Conservation (phyloP, 2,113 vertebrate species). For the Aix galericulata region DNA sequence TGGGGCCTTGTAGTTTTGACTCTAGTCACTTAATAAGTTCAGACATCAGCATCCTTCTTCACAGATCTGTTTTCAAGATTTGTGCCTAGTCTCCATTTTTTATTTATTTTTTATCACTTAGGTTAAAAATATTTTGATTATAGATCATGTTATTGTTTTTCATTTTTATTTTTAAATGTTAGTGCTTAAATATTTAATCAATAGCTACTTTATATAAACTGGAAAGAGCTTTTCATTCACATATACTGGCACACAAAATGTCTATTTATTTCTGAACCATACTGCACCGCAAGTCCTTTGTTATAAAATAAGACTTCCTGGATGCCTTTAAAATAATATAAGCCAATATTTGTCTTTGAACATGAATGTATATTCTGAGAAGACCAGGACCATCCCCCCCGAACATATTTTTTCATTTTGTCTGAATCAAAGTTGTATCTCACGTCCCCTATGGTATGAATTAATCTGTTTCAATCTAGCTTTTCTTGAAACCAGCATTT, state of each 20-base stretch:
- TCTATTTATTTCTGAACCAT: background rate
- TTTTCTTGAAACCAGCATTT: background rate
- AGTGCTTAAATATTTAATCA: conserved; percentile 15
- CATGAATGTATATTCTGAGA: background rate
- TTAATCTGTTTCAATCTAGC: background rate
- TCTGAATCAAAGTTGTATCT: background rate
- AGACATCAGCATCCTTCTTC: background rate
- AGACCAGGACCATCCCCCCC: background rate
- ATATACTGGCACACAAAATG: background rate
- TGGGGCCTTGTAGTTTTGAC: background rate
- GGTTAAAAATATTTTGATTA: background rate
- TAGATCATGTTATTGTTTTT: background rate
- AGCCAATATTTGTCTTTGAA: background rate
- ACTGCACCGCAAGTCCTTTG: background rate
- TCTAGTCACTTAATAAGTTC: background rate
- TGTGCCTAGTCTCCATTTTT: background rate
- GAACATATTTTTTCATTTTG: background rate
- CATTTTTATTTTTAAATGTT: background rate
- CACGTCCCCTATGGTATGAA: background rate
- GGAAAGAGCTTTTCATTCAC: conserved; percentile 14
- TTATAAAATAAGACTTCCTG: background rate
- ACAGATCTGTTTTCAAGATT: background rate
- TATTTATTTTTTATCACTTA: background rate
- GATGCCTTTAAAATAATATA: background rate
- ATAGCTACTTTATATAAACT: background rate